These are phyloP conservation scores for Drepana falcataria DNA, from an alignment of 2,888 invertebrate genomes.

Conservation along the genomic window DNA sequence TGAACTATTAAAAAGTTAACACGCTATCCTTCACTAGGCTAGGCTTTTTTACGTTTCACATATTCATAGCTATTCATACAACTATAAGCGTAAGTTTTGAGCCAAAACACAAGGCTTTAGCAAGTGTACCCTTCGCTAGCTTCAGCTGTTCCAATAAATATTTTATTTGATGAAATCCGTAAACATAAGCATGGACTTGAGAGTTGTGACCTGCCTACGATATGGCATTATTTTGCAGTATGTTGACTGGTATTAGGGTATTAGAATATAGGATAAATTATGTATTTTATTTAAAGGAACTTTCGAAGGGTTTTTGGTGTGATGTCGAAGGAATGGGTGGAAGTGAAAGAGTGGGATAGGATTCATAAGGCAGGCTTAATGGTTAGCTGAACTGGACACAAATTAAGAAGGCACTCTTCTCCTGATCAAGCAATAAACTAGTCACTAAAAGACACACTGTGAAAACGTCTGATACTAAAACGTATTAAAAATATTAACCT, in stretches of 20 bases:
- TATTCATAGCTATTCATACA: slow-evolving; percentile 49
- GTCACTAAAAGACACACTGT: too few species aligned
- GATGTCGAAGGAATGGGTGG: too few species aligned
- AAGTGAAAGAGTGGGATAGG: too few species aligned
- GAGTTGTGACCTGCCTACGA: background rate
- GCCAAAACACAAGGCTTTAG: slow-evolving; percentile 39
- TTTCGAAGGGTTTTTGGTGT: too few species aligned
- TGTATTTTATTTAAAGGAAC: too few species aligned
- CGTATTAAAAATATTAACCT: too few species aligned
- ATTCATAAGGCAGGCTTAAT: too few species aligned
- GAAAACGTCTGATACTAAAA: too few species aligned
- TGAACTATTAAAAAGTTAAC: slow-evolving; percentile 31
- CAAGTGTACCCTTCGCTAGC: slow-evolving; percentile 16
- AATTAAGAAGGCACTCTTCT: too few species aligned
- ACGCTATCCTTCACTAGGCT: too few species aligned
- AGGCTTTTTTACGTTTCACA: slow-evolving; percentile 29
- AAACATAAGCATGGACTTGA: background rate
- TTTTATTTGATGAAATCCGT: slow-evolving; percentile 24
- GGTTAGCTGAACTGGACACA: too few species aligned
- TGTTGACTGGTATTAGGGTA: background rate
- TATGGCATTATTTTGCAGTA: background rate
- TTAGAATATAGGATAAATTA: background rate
- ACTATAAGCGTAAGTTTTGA: slow-evolving; percentile 41
- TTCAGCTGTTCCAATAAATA: slow-evolving; percentile 34
- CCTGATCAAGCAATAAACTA: too few species aligned